Conservation (phyloP, 2,113 vertebrate species). For the Eolophus roseicapilla region DNA sequence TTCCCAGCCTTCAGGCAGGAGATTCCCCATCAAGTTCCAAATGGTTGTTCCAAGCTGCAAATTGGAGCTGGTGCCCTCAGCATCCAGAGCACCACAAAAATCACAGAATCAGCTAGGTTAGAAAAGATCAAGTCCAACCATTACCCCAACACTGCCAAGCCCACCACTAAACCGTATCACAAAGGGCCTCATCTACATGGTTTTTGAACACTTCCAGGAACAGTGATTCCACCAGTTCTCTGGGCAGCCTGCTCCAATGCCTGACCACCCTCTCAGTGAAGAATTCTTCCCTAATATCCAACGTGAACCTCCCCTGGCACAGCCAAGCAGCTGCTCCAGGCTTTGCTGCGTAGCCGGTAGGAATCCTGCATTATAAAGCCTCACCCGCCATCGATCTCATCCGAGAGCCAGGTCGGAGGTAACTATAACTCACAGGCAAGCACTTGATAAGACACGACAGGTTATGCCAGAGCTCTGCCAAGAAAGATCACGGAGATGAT, state of each 20-base stretch:
- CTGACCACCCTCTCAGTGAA: not conserved
- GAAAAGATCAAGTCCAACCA: not conserved
- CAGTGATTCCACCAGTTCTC: not conserved
- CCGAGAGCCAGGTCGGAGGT: rapidly evolving
- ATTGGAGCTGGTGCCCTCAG: rapidly evolving
- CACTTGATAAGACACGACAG: constrained; percentile 11
- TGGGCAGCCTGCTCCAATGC: not conserved
- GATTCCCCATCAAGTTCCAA: not conserved
- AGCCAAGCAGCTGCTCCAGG: not conserved
- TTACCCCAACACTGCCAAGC: not conserved
- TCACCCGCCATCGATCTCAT: not conserved
- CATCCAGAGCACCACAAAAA: not conserved
- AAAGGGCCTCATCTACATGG: not conserved
- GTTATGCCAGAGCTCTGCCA: constrained; percentile 40
- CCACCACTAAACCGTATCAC: not conserved
- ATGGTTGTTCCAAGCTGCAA: not conserved
- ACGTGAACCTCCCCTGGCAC: not conserved
- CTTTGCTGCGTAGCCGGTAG: not conserved
- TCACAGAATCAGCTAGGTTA: not conserved
- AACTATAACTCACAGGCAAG: not conserved
- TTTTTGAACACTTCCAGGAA: not conserved
- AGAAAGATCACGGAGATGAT: constrained; percentile 1
- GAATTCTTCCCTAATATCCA: not conserved
- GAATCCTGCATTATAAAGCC: not conserved
- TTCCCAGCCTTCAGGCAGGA: not conserved